Percentiles rank a stretch among this genome's conserved stretches.
Conservation (phyloP, 2,888 invertebrate species). For the Priocnemis perturbator region DNA sequence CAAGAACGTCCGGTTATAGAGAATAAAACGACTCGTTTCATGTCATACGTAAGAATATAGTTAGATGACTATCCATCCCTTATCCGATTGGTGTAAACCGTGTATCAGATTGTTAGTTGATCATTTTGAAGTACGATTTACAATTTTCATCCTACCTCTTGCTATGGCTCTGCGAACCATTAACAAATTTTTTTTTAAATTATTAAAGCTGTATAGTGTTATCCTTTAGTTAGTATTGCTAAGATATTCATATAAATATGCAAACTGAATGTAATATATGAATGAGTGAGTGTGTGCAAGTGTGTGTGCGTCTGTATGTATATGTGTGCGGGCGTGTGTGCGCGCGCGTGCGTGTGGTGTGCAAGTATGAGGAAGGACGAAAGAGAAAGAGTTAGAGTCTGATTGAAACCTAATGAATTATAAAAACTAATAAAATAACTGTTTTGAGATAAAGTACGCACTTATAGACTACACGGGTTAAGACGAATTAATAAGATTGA, state of each 20-base stretch:
- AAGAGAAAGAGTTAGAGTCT: constrained; percentile 20
- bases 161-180: constrained; percentile 47
- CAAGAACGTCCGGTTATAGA: too few species aligned
- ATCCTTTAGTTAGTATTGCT: constrained; percentile 46
- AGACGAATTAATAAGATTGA: constrained; percentile 21
- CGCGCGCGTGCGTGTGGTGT: background rate
- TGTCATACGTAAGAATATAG: background rate
- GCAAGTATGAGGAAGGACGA: constrained; percentile 31
- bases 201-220: constrained; percentile 53
- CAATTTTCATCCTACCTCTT: constrained; percentile 51
- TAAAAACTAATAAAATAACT: too few species aligned
- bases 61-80: constrained; percentile 22
- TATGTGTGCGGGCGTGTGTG: too few species aligned
- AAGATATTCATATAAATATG: constrained; percentile 47
- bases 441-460: constrained; percentile 10
- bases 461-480: constrained; percentile 15
- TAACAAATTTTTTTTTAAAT: constrained; percentile 52
- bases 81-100: constrained; percentile 27
- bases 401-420: background rate
- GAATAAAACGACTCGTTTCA: too few species aligned
- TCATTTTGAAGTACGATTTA: constrained; percentile 44
- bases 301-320: background rate
- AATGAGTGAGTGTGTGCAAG: background rate
- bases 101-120: constrained; percentile 32
- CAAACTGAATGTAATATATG: constrained; percentile 43